Percentiles rank a stretch among this genome's conserved stretches.
Evolutionary conservation across 37 sponge, comb jelly and placozoan species (phyloP).

Genomic region (Mnemiopsis leidyi): DNA sequence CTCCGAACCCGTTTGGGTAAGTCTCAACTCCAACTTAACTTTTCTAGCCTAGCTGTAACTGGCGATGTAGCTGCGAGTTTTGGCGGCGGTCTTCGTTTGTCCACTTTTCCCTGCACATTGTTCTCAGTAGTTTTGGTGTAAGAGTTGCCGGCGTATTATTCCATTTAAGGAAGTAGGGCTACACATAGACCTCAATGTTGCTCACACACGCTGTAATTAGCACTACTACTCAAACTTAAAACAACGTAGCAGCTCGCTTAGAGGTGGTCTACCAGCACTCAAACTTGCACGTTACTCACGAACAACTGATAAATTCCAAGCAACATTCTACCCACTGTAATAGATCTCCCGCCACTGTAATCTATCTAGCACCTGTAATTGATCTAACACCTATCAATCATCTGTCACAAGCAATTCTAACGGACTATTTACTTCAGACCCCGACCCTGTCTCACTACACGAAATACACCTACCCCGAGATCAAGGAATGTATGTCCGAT

Average conservation of each 20-base stretch:
- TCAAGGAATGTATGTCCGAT: constrained; percentile 37
- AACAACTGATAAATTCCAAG: no score
- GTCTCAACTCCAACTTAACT: background rate
- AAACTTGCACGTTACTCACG: no score
- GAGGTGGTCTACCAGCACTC: no score
- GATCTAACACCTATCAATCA: no score
- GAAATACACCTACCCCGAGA: background rate
- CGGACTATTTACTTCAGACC: background rate
- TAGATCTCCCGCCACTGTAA: no score
- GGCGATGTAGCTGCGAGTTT: background rate
- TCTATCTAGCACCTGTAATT: no score
- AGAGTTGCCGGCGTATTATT: background rate
- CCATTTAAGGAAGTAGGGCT: background rate
- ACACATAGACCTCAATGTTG: background rate
- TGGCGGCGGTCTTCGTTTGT: no score
- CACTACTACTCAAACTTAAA: background rate
- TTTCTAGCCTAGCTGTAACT: background rate
- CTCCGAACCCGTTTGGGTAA: constrained; percentile 29
- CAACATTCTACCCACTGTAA: no score
- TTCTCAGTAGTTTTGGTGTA: background rate
- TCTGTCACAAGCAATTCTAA: background rate
- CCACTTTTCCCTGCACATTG: background rate
- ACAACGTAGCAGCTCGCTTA: no score
- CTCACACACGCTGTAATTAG: background rate
- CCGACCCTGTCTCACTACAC: constrained; percentile 60